phyloP scores from a whole-genome alignment of 2,888 invertebrate species.

The Cataglyphis rosenhaueri region DNA sequence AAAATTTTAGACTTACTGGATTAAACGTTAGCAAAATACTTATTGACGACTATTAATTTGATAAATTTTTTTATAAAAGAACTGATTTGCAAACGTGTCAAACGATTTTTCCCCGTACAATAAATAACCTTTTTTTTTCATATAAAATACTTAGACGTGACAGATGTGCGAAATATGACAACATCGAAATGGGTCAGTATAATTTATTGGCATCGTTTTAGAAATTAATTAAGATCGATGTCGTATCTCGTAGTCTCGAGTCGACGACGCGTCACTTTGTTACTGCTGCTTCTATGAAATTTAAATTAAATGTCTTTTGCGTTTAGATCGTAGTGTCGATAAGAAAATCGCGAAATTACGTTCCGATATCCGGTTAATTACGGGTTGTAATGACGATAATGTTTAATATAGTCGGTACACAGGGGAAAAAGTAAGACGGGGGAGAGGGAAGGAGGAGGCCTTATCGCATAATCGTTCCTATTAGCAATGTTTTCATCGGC shows the following conservation, averaged over 20 bases:
- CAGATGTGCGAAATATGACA: background rate
- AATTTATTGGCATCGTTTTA: slow-evolving; percentile 7
- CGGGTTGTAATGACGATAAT: slow-evolving; percentile 49
- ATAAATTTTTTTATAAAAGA: background rate
- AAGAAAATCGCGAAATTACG: slow-evolving; percentile 46
- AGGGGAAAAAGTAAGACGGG: background rate
- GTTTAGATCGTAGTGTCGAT: slow-evolving; percentile 56
- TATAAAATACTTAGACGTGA: background rate
- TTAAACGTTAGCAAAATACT: background rate
- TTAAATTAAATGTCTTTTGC: slow-evolving; percentile 46
- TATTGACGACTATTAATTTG: background rate
- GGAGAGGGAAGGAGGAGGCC: slow-evolving; percentile 6
- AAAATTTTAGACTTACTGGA: background rate
- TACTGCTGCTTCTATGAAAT: slow-evolving; percentile 35
- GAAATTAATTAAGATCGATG: slow-evolving; percentile 35
- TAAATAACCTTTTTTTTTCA: background rate
- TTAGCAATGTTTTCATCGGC: slow-evolving; percentile 46
- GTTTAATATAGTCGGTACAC: slow-evolving; percentile 56
- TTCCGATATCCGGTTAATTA: slow-evolving; percentile 52
- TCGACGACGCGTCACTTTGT: slow-evolving; percentile 1
- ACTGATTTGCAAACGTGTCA: background rate
- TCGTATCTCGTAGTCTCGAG: background rate
- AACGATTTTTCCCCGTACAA: background rate
- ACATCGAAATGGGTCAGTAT: background rate
- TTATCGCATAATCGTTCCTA: slow-evolving; percentile 69